A percentile compares a stretch with the other conserved stretches of the same genome.
phyloP scores from a whole-genome alignment of 2,888 invertebrate genomes.

The Xanthia icteritia region DNA sequence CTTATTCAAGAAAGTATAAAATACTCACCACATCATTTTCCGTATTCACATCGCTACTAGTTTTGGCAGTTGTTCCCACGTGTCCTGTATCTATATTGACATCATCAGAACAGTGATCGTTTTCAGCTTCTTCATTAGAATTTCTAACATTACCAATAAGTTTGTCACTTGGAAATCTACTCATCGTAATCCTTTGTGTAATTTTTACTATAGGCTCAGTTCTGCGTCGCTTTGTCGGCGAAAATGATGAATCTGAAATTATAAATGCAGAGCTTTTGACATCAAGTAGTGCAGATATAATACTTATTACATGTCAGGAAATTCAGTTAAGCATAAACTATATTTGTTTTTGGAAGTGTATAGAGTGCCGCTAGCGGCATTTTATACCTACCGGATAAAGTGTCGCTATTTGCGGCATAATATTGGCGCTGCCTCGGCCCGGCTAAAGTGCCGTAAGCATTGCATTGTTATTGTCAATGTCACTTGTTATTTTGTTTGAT shows the following conservation, averaged over 20 bases:
- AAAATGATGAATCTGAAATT: slow-evolving; percentile 46
- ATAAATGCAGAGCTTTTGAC: neutral
- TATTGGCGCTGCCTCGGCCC: too few relatives aligned
- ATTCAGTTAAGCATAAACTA: too few relatives aligned
- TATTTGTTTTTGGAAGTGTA: too few relatives aligned
- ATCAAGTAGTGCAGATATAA: neutral
- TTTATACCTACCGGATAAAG: too few relatives aligned
- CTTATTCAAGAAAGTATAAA: neutral
- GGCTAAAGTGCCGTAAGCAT: too few relatives aligned
- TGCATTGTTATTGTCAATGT: too few relatives aligned
- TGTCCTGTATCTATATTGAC: neutral
- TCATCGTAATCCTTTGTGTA: slow-evolving; percentile 7
- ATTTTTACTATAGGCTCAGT: neutral
- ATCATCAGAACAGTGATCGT: neutral
- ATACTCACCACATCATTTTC: slow-evolving; percentile 36
- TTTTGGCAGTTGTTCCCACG: neutral
- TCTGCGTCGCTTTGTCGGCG: slow-evolving; percentile 42
- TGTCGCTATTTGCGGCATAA: too few relatives aligned
- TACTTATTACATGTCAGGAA: too few relatives aligned
- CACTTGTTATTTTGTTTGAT: too few relatives aligned
- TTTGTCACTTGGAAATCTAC: slow-evolving; percentile 20
- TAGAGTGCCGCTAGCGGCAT: too few relatives aligned
- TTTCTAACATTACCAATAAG: neutral
- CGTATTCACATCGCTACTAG: neutral
- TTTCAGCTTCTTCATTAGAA: neutral